Percentiles rank a stretch among this genome's conserved stretches.
Conservation (phyloP, 2,888 invertebrate genomes). For the Tinea pellionella region DNA sequence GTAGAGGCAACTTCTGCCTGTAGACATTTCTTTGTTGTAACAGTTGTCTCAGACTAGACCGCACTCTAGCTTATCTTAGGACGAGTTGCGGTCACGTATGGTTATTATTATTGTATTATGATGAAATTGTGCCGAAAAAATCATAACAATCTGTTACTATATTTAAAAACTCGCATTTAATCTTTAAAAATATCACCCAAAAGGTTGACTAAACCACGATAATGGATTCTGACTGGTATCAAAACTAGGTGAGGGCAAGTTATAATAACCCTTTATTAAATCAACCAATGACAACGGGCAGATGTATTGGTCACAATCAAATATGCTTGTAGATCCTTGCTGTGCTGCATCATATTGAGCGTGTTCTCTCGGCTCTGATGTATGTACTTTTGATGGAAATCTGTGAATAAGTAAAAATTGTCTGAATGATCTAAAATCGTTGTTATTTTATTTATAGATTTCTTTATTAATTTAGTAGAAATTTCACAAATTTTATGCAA, state of each 20-base stretch:
- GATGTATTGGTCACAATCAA: neutral
- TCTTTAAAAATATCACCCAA: neutral
- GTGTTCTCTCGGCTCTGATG: constrained; percentile 66
- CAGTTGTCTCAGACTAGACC: too few relatives aligned
- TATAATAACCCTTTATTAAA: constrained; percentile 11
- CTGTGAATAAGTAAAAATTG: constrained; percentile 46
- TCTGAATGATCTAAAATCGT: too few relatives aligned
- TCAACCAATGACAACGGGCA: constrained; percentile 6
- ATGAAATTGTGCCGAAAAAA: too few relatives aligned
- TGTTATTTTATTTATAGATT: neutral
- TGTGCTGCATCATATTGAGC: constrained; percentile 68
- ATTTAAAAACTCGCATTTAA: too few relatives aligned
- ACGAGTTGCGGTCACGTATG: too few relatives aligned
- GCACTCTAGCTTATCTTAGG: too few relatives aligned
- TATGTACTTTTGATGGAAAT: constrained; percentile 63
- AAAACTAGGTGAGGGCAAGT: neutral
- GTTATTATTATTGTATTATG: too few relatives aligned
- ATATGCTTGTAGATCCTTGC: constrained; percentile 42
- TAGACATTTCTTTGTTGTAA: too few relatives aligned
- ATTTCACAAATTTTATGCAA: too few relatives aligned
- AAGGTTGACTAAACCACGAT: constrained; percentile 4
- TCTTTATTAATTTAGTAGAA: constrained; percentile 7
- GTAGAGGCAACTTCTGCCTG: too few relatives aligned
- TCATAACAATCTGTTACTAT: too few relatives aligned
- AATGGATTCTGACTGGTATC: neutral